These are phyloP conservation scores for Phenacoccus solenopsis DNA, from an alignment of 1,140 invertebrate species.

Conservation along the genomic window DNA sequence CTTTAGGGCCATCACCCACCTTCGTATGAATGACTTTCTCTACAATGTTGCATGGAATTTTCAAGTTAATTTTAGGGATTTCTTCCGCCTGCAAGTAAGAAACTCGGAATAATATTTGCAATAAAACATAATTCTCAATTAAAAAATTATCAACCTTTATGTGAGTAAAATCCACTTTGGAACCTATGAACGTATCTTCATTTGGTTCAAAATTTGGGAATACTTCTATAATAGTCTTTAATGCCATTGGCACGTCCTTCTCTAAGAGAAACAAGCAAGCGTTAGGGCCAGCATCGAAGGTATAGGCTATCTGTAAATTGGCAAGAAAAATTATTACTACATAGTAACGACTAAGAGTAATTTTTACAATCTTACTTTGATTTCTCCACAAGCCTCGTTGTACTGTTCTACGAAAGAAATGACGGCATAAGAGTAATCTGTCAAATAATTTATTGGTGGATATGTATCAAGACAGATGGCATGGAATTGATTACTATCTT, in stretches of 20 bases:
- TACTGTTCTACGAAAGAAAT: slow-evolving; percentile 68
- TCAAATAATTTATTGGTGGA: slow-evolving; percentile 89
- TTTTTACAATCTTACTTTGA: slow-evolving; percentile 42
- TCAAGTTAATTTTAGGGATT: background rate
- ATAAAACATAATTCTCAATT: background rate
- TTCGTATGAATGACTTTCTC: slow-evolving; percentile 74
- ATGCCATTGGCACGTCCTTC: slow-evolving; percentile 53
- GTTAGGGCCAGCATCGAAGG: slow-evolving; percentile 96
- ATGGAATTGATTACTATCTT: slow-evolving; percentile 97
- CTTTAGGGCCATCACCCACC: slow-evolving; percentile 55
- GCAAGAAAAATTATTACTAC: slow-evolving; percentile 11
- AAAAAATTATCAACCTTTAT: background rate
- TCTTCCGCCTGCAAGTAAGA: background rate
- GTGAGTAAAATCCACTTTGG: background rate
- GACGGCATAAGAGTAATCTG: slow-evolving; percentile 68
- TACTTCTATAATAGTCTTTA: slow-evolving; percentile 50
- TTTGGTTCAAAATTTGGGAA: slow-evolving; percentile 45
- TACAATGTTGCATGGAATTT: slow-evolving; percentile 39
- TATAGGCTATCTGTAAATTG: slow-evolving; percentile 85
- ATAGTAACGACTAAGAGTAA: background rate
- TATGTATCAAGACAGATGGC: slow-evolving; percentile 86
- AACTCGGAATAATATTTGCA: background rate
- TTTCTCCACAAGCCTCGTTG: slow-evolving; percentile 49
- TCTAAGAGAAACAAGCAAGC: slow-evolving; percentile 80
- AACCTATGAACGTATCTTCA: background rate